A percentile compares a stretch with the other conserved stretches of the same genome.
These are phyloP conservation scores for Pollimyrus isidori DNA, from an alignment of 2,113 vertebrate species.

Conservation along the genomic window DNA sequence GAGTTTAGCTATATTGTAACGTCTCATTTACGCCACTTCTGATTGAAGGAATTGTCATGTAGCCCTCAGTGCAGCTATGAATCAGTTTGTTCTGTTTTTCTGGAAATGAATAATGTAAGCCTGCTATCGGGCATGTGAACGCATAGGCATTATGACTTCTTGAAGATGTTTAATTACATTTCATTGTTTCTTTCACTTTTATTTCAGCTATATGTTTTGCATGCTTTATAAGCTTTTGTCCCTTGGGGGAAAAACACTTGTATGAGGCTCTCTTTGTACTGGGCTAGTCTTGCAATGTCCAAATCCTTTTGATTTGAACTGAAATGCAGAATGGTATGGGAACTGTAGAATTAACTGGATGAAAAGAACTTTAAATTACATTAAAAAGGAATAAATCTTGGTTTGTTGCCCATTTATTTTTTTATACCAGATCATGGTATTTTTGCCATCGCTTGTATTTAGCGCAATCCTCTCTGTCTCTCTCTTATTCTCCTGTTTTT, in stretches of 20 bases:
- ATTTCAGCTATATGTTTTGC: slow-evolving; percentile 33
- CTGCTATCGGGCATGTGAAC: slow-evolving; percentile 55
- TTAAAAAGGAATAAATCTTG: slow-evolving; percentile 37
- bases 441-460: slow-evolving; percentile 10
- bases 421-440: slow-evolving; percentile 38
- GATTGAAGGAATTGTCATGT: slow-evolving; percentile 52
- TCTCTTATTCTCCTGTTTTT: not conserved
- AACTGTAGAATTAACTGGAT: slow-evolving; percentile 45
- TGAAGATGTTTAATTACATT: slow-evolving; percentile 62
- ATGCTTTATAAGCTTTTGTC: slow-evolving; percentile 37
- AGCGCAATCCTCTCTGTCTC: not conserved
- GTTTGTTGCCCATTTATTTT: slow-evolving; percentile 33
- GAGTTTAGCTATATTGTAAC: slow-evolving; percentile 47
- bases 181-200: slow-evolving; percentile 59
- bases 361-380: slow-evolving; percentile 42
- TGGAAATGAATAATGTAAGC: slow-evolving; percentile 53
- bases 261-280: slow-evolving; percentile 42
- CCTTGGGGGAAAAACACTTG: slow-evolving; percentile 41
- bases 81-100: slow-evolving; percentile 52
- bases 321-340: slow-evolving; percentile 24
- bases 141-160: slow-evolving; percentile 54
- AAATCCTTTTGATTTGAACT: slow-evolving; percentile 59
- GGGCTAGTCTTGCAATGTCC: slow-evolving; percentile 55
- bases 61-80: slow-evolving; percentile 41
- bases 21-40: slow-evolving; percentile 37